These are phyloP conservation scores for Spodoptera exigua DNA, from an alignment of 2,888 invertebrate species.

Conservation along the genomic window DNA sequence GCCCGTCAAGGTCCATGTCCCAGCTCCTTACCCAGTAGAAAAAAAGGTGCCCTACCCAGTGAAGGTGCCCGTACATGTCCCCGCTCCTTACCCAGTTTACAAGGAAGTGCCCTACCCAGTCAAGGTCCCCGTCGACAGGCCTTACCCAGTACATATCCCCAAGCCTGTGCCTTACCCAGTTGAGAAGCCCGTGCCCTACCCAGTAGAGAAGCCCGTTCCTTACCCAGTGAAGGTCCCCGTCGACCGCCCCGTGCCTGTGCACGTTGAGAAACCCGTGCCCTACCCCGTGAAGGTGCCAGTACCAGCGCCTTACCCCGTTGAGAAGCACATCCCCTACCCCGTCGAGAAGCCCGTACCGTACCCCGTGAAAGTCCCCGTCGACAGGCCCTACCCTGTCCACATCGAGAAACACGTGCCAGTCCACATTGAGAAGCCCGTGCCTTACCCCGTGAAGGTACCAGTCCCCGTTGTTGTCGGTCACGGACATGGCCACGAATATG, in stretches of 20 bases:
- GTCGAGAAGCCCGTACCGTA: constrained; percentile 91
- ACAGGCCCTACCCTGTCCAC: constrained; percentile 90
- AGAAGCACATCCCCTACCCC: constrained; percentile 90
- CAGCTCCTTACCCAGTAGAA: constrained; percentile 92
- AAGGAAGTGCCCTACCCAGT: constrained; percentile 90
- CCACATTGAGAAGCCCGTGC: constrained; percentile 90
- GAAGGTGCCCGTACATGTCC: constrained; percentile 90
- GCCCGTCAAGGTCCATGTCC: constrained; percentile 91
- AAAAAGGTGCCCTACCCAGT: constrained; percentile 91
- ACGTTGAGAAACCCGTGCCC: constrained; percentile 82
- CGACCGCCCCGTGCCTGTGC: constrained; percentile 88
- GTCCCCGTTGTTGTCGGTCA: constrained; percentile 86
- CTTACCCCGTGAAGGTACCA: constrained; percentile 91
- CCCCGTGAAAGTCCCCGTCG: constrained; percentile 91
- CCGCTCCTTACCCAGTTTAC: constrained; percentile 90
- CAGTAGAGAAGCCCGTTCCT: constrained; percentile 89
- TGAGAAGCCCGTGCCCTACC: constrained; percentile 89
- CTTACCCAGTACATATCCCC: constrained; percentile 90
- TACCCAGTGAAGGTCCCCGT: constrained; percentile 90
- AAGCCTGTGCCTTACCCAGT: constrained; percentile 90
- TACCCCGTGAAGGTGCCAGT: constrained; percentile 91
- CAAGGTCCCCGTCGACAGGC: constrained; percentile 91
- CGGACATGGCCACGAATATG: constrained; percentile 85
- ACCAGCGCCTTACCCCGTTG: constrained; percentile 91
- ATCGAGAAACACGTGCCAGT: constrained; percentile 91